Percentiles rank a stretch among this genome's conserved stretches.
Evolutionary conservation across 2,113 vertebrate genomes (phyloP).

Genomic region (Dermatemys mawii): DNA sequence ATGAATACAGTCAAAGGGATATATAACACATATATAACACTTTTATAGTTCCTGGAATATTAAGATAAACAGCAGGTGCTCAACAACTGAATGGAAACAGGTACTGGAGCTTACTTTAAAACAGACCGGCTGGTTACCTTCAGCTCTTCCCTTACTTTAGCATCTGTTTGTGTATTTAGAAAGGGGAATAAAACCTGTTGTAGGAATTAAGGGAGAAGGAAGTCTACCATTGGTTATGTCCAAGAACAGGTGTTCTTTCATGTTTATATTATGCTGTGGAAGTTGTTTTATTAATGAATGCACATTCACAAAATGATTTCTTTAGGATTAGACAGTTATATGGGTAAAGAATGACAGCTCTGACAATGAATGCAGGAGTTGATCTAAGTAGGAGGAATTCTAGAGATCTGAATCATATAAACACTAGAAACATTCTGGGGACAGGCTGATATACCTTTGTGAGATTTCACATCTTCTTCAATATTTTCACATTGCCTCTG

Average conservation of each 20-base stretch:
- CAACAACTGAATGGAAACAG: neutral
- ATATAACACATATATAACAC: neutral
- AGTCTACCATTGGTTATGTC: neutral
- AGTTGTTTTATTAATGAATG: neutral
- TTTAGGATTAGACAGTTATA: neutral
- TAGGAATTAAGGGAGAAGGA: neutral
- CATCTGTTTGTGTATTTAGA: neutral
- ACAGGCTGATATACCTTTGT: neutral
- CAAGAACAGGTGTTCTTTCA: neutral
- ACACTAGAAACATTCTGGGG: neutral
- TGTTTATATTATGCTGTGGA: neutral
- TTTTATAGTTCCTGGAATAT: no score
- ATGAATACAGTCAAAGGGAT: fast-evolving
- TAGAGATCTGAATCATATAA: neutral
- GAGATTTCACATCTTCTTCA: neutral
- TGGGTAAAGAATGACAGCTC: neutral
- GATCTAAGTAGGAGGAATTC: neutral
- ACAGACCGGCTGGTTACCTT: neutral
- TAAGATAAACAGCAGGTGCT: neutral
- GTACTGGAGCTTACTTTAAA: neutral
- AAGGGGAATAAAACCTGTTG: fast-evolving
- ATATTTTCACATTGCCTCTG: neutral
- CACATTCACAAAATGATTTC: neutral
- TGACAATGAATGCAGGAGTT: neutral
- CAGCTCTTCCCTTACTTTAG: fast-evolving